Conservation (phyloP, 2,888 invertebrate species). For the Buathra laborator region DNA sequence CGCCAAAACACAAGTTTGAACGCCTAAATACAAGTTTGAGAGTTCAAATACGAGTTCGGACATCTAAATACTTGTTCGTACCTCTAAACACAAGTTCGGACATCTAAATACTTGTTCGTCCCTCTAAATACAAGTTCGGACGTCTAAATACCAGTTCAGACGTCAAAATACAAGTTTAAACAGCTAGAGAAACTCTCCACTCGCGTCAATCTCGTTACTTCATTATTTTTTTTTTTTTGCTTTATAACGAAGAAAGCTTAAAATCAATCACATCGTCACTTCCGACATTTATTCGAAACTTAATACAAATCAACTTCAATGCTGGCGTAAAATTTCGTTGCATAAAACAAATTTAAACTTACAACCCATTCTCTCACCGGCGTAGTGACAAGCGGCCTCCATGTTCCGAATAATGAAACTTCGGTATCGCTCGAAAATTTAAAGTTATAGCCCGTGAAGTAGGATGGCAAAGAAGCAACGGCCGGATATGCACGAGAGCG, state of each 20-base stretch:
- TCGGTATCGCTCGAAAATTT: constrained; percentile 17
- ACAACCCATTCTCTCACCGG: background rate
- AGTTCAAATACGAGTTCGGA: background rate
- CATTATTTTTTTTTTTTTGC: background rate
- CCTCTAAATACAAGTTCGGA: background rate
- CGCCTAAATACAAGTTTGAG: background rate
- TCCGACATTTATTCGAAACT: constrained; percentile 12
- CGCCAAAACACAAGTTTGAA: background rate
- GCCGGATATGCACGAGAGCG: background rate
- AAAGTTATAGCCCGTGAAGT: constrained; percentile 15
- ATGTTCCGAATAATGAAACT: constrained; percentile 31
- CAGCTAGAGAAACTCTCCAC: background rate
- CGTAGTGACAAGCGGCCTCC: constrained; percentile 37
- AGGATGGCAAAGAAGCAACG: background rate
- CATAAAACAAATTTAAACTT: constrained; percentile 41
- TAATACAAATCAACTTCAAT: constrained; percentile 5
- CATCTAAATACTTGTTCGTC: background rate
- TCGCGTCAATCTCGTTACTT: background rate
- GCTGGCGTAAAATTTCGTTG: constrained; percentile 9
- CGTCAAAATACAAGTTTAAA: background rate
- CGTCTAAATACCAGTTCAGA: background rate
- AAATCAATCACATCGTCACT: background rate
- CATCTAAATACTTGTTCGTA: background rate
- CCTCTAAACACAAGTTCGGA: background rate
- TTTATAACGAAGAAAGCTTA: background rate